Conservation (phyloP, 2,113 vertebrate genomes). For the Psammodynastes pulverulentus region DNA sequence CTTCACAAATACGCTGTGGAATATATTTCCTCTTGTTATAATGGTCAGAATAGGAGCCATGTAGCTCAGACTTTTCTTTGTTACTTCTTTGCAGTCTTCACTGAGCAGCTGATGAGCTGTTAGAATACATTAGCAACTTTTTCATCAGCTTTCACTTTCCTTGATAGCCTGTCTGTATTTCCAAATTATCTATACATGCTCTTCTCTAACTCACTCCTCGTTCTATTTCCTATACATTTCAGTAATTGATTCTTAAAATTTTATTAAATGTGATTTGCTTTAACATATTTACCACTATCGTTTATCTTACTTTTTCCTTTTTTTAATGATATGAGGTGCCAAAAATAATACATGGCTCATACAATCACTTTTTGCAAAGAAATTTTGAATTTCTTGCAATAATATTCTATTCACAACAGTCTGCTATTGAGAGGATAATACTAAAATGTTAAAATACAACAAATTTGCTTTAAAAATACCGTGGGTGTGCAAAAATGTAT, state of each 20-base stretch:
- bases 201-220: background rate
- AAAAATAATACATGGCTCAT: background rate
- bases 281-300: background rate
- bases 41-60: background rate
- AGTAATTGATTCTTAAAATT: background rate
- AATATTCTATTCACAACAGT: background rate
- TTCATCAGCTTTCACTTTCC: background rate
- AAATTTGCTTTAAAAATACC: background rate
- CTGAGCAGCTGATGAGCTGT: background rate
- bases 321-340: background rate
- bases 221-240: background rate
- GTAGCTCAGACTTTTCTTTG: background rate
- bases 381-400: background rate
- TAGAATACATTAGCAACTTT: background rate
- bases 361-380: background rate
- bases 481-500: background rate
- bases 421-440: background rate
- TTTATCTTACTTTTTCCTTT: background rate
- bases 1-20: background rate
- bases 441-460: background rate
- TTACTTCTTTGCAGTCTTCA: background rate
- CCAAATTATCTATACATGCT: background rate
- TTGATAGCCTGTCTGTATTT: background rate
- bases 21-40: background rate
- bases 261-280: background rate